Conservation (phyloP, 2,113 vertebrate genomes). For the Proteles cristata region DNA sequence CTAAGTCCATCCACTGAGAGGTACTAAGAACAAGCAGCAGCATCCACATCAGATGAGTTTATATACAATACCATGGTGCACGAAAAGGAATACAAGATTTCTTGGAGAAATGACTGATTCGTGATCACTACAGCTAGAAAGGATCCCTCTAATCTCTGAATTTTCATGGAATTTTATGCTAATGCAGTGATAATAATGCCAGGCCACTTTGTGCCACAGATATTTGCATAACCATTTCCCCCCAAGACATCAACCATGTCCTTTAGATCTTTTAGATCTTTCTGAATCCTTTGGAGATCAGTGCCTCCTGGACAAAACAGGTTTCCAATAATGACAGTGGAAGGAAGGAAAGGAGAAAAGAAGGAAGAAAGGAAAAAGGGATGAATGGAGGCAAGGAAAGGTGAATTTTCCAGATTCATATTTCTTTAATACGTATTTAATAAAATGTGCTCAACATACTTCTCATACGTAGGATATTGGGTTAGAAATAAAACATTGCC, state of each 20-base stretch:
- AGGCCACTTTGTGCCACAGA: background rate
- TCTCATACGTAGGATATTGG: background rate
- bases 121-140: background rate
- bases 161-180: background rate
- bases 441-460: slow-evolving; percentile 16
- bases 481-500: slow-evolving; percentile 1
- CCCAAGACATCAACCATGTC: background rate
- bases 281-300: background rate
- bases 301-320: background rate
- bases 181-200: background rate
- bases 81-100: background rate
- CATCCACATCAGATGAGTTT: too few species aligned
- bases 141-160: background rate
- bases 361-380: accelerated
- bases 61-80: background rate
- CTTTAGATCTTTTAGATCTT: background rate
- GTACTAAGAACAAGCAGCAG: background rate
- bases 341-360: background rate
- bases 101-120: background rate
- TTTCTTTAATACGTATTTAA: slow-evolving; percentile 26
- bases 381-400: background rate
- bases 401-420: background rate
- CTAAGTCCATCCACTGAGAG: background rate
- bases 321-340: background rate
- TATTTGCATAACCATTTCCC: background rate